Evolutionary conservation across 2,113 vertebrate genomes (phyloP), one percentile per base, ranked within the genome.

Genomic region (Malurus cyaneus): DNA sequence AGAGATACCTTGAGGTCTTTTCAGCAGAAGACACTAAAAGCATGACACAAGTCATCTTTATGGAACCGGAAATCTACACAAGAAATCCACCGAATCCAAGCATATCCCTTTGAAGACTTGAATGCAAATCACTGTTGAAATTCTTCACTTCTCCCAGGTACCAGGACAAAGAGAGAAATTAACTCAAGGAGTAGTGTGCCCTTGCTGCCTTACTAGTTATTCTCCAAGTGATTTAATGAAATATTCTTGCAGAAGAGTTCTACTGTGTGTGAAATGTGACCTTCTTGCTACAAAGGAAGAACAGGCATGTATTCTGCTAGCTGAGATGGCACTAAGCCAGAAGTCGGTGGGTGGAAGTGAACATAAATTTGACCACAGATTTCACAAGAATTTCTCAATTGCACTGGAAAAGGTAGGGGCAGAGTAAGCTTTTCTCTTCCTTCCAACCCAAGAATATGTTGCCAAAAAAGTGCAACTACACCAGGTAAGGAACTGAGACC

Each of bases 171-270:
- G n/a, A 52, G 11, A 57, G 44, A 23, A 62, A 72, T 15, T 81
- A 93, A 56, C 73, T 86, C 64, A 66, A 78, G 57, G 31, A 66
- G 60, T 50, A 65, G 46, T 3, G 18, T 2, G 14, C 62, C 74
- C 88, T 86, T 89, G 57, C 61, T 88, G 57, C 46, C 66, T 82
- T 66, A 56, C 53, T 65, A 95, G 47, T 57, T 78, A 18, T 67
- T 84, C 56, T 91, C 34, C 59, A 91, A 86, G 64, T 21, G 28
- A 64, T 88, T 93, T 95, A 79, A 89, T 93, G 77, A 92, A 82
- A 65, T 32, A 36, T 65, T 42, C 50, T 82, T 20, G 28, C 54
- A 89, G 59, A 46, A 85, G 42, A 61, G 32, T 26, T 72, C 78
- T 87, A 44, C 87, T 61, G n/a, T 14, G 21, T 17, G 39, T 53